These are phyloP conservation scores for Rhimphoctona megacephalus DNA, from an alignment of 2,888 invertebrate genomes.

Conservation along the genomic window DNA sequence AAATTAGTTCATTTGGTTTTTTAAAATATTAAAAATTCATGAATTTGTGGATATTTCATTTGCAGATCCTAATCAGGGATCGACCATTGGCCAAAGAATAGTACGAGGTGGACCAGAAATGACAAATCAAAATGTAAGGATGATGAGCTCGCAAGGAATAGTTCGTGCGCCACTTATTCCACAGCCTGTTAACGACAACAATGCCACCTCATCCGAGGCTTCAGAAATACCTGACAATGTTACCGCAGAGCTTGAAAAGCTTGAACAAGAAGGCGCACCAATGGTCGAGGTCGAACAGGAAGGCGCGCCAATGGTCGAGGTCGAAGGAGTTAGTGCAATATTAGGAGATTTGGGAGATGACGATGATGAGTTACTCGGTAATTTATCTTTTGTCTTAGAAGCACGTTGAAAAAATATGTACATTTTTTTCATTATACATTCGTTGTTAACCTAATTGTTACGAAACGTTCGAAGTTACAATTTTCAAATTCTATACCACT, in stretches of 20 bases:
- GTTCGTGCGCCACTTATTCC: constrained; percentile 79
- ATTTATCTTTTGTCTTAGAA: constrained; percentile 37
- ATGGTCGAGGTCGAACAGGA: constrained; percentile 88
- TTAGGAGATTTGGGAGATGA: constrained; percentile 93
- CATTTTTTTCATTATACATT: too few species aligned
- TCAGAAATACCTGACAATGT: constrained; percentile 89
- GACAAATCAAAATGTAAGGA: constrained; percentile 79
- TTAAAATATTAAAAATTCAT: not conserved
- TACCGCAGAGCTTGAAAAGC: constrained; percentile 89
- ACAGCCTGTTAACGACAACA: constrained; percentile 78
- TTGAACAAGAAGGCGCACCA: constrained; percentile 89
- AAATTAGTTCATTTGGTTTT: not conserved
- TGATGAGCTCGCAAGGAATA: constrained; percentile 77
- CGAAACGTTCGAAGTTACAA: too few species aligned
- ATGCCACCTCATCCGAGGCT: constrained; percentile 82
- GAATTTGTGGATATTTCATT: constrained; percentile 16
- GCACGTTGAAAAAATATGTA: constrained; percentile 2
- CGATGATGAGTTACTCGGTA: constrained; percentile 92
- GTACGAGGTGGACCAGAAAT: constrained; percentile 78
- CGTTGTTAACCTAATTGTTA: too few species aligned
- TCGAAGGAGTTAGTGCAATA: constrained; percentile 91
- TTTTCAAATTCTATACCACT: too few species aligned
- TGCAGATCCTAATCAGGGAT: constrained; percentile 79
- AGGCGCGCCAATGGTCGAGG: constrained; percentile 87
- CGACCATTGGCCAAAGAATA: constrained; percentile 79